These are phyloP conservation scores for Astur gentilis DNA, from an alignment of 2,113 vertebrate species.

Conservation along the genomic window DNA sequence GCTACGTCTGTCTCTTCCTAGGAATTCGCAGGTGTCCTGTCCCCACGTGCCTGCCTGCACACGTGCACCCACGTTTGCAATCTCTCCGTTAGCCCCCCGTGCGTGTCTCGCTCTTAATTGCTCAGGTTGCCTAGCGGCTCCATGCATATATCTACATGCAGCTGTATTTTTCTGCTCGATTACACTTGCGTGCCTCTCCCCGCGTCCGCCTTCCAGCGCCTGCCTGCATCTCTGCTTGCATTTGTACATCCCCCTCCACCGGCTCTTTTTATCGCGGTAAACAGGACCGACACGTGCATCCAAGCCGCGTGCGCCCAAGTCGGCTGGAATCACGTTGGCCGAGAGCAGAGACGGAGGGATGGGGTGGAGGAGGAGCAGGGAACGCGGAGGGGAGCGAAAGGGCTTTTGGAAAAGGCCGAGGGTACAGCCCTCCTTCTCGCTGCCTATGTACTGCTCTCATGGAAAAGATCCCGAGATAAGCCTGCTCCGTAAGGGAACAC, in stretches of 20 bases:
- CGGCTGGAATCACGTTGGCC: background rate
- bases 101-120: background rate
- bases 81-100: background rate
- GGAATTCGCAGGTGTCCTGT: background rate
- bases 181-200: background rate
- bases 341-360: background rate
- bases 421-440: background rate
- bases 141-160: background rate
- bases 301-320: fast-evolving
- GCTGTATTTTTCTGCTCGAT: background rate
- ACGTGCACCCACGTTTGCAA: fast-evolving
- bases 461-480: slow-evolving; percentile 25
- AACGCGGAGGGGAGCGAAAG: background rate
- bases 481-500: background rate
- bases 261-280: background rate
- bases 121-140: background rate
- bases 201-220: fast-evolving
- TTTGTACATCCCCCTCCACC: background rate
- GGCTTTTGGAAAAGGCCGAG: background rate
- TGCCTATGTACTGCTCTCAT: background rate
- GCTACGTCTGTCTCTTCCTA: background rate
- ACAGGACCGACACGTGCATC: background rate
- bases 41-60: background rate
- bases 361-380: background rate
- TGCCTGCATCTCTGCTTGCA: background rate